Evolutionary conservation across 2,888 invertebrate genomes (phyloP), one percentile per base, ranked within the genome.

Genomic region (Spodoptera picta): DNA sequence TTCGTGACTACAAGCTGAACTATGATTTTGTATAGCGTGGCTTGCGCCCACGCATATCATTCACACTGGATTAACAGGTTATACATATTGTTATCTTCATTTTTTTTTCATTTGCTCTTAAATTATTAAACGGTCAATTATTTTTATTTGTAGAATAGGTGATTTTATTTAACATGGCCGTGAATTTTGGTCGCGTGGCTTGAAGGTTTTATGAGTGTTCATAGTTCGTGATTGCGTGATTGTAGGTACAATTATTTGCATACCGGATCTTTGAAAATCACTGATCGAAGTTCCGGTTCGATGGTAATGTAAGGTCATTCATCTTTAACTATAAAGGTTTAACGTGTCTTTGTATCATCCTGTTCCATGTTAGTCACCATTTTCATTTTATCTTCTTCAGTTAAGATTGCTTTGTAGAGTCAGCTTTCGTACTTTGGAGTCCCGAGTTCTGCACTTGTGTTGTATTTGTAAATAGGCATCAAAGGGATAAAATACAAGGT

Each of bases 1-100:
- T 86, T 84, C 82, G 82, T 83, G 84, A 73, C 79, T 78, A 85
- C 83, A 80, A 83, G 83, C 79, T 82, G 58, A 56, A 68, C 78
- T 69, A 72, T 62, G 80, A 85, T 87, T 89, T 87, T 82, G 85
- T 83, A 88, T 87, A 81, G 84, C 84, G 83, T 87, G 80, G 67
- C 83, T 69, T 80, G 84, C 92, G 83, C 92, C 92, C 87, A 90
- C 90, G 85, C 86, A 57, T 76, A 72, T 76, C 81, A 81, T 87
- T 82, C 85, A 85, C 86, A 83, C 77, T 83, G 82, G 81, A 82
- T 82, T 70, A 83, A 82, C 81, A 78, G 81, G 81, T 82, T 82
- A 77, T 76, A 27, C 27, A 27, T 27, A 77, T 82, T 77, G 74
- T 79, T 77, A 69, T 63, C 69, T 72, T 64, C 57, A 49, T 4